Conservation (phyloP, 1,140 invertebrate species). For the Musca vetustissima region DNA sequence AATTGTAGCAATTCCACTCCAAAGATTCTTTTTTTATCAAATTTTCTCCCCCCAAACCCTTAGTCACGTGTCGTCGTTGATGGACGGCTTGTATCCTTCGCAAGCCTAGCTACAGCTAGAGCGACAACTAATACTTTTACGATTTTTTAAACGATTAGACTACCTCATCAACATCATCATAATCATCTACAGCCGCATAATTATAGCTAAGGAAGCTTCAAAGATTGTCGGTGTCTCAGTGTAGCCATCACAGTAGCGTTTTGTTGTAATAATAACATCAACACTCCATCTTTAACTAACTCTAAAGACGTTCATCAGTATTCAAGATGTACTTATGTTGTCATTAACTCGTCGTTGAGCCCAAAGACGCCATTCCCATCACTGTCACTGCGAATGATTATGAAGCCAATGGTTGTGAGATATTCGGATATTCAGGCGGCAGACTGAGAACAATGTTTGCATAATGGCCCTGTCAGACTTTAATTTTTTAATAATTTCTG, state of each 20-base stretch:
- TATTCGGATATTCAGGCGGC: not conserved
- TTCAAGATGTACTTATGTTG: slow-evolving; percentile 23
- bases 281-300: slow-evolving; percentile 5
- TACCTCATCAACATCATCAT: not conserved
- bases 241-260: not conserved
- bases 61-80: not conserved
- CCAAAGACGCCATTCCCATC: not conserved
- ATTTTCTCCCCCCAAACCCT: no score
- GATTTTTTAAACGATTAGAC: not conserved
- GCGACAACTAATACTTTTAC: slow-evolving; percentile 15
- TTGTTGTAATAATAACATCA: slow-evolving; percentile 9
- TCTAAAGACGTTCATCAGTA: slow-evolving; percentile 18
- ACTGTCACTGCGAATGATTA: not conserved
- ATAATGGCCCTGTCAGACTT: no score
- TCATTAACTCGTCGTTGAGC: slow-evolving; percentile 19
- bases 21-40: no score
- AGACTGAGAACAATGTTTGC: not conserved
- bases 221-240: no score
- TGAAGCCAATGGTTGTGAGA: no score
- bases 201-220: slow-evolving; percentile 1
- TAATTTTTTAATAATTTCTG: no score
- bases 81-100: not conserved
- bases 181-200: slow-evolving; percentile 1
- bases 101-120: not conserved
- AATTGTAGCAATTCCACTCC: no score